These are phyloP conservation scores for Fragum fragum DNA, from an alignment of 2,888 invertebrate genomes.

Conservation along the genomic window DNA sequence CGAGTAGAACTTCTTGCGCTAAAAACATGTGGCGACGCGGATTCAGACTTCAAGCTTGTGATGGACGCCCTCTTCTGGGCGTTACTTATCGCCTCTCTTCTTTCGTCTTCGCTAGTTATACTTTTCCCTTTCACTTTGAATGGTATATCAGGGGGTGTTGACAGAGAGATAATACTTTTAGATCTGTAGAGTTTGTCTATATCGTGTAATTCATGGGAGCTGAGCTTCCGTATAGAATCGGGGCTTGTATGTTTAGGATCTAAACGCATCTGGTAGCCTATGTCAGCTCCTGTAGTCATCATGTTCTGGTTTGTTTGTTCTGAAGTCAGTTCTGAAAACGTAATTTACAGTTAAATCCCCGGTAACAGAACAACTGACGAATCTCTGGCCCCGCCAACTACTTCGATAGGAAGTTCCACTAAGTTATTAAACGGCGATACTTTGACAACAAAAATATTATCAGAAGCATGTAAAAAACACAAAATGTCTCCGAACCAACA, in stretches of 20 bases:
- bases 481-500: too few species aligned
- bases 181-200: slow-evolving; percentile 16
- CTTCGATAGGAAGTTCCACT: too few species aligned
- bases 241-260: slow-evolving; percentile 15
- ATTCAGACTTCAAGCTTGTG: slow-evolving; percentile 4
- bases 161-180: neutral
- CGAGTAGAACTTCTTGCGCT: slow-evolving; percentile 6
- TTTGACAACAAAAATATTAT: too few species aligned
- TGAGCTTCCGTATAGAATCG: neutral
- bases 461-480: too few species aligned
- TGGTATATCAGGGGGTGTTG: neutral
- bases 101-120: neutral
- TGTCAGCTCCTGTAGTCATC: neutral
- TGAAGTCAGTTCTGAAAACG: too few species aligned
- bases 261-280: slow-evolving; percentile 17
- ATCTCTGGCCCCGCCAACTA: too few species aligned
- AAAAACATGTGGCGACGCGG: slow-evolving; percentile 9
- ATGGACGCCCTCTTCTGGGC: slow-evolving; percentile 12
- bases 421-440: too few species aligned
- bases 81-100: neutral
- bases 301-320: too few species aligned
- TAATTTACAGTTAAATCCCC: too few species aligned
- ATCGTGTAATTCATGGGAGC: neutral
- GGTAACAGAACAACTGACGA: too few species aligned
- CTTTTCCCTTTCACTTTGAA: slow-evolving; percentile 10